Evolutionary conservation across 2,888 invertebrate species (phyloP), one percentile per base, ranked within the genome.

Genomic region (Linnaemya tessellans): DNA sequence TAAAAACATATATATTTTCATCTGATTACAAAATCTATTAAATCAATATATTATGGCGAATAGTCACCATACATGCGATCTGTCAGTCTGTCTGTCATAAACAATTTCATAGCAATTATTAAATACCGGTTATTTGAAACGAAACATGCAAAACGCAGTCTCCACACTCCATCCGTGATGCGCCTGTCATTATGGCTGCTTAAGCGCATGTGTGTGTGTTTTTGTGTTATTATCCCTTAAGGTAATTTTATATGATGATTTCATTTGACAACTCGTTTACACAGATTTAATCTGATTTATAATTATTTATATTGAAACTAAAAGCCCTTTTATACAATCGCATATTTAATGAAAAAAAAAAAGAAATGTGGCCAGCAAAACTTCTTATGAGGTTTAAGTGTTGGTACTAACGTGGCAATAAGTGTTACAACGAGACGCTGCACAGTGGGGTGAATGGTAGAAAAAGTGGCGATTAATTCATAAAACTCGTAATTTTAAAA

Each of bases 211-310:
- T 58, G 22, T 43, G 20, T 46, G 30, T 22, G 22, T 43, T 43
- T 41, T 22, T 58, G 58, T 51, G 67, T 67, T 67, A 51, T 80
- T 75, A 56, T 73, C 49, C 71, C 73, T 75, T 81, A 46, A 49
- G 43, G 75, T 81, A 70, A 81, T 70, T 70, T 56, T 43, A 81
- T 81, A 75, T 64, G 56, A 70, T 81, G 68, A 79, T 81, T 68
- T 79, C 64, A 81, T 73, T 77, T 74, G 84, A 81, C 79, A 78
- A 64, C 67, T 78, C 71, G 73, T 73, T 81, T 81, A 77, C 22
- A 64, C 58, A 78, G 90, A 89, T 89, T 90, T 90, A 90, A 90
- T 91, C 91, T 89, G 90, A 90, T 91, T 91, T 90, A 91, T 90
- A 90, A 90, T 90, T 89, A 89, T 89, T 89, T 87, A 58, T 84